Evolutionary conservation across 2,113 vertebrate species (phyloP).

Genomic region (Notechis scutatus): DNA sequence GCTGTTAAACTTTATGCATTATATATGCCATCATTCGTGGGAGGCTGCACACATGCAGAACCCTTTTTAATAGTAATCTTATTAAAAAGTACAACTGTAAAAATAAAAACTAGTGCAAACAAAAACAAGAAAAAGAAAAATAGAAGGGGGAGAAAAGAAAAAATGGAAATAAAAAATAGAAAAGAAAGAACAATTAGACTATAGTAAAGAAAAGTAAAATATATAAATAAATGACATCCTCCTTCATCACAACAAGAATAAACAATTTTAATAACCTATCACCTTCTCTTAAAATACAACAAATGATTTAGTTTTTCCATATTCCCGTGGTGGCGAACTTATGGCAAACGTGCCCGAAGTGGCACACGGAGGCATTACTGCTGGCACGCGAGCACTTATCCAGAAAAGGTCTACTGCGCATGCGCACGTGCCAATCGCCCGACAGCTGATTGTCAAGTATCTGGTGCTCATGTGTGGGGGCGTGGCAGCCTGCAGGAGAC

Average conservation of each 20-base stretch:
- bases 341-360: no score
- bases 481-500: no score
- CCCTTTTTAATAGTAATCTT: neutral
- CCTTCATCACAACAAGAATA: neutral
- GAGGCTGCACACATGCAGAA: neutral
- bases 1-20: conserved; percentile 18
- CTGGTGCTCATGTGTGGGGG: no score
- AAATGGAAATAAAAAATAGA: neutral
- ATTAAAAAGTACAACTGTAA: neutral
- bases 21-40: neutral
- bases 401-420: no score
- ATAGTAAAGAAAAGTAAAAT: neutral
- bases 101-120: neutral
- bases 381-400: no score
- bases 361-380: no score
- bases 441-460: no score
- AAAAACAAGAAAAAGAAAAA: neutral
- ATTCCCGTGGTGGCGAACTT: neutral
- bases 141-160: neutral
- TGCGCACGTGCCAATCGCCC: no score
- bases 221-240: neutral
- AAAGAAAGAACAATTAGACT: neutral
- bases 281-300: neutral
- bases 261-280: neutral
- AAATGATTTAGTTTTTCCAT: neutral